Conservation (phyloP, 2,797 vertebrate genomes). For the Spea hammondii region DNA sequence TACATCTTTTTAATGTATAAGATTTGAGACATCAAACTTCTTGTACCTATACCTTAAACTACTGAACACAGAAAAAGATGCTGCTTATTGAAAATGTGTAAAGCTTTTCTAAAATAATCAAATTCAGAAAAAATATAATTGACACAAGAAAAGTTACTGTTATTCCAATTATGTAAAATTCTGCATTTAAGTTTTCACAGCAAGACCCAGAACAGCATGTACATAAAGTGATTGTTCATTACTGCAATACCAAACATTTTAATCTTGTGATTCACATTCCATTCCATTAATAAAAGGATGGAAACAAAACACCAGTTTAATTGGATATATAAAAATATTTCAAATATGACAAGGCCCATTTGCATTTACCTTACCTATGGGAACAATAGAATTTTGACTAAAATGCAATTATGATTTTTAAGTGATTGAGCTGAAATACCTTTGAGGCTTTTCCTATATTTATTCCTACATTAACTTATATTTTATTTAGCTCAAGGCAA, state of each 20-base stretch:
- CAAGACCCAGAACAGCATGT: not conserved
- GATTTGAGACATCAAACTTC: no score
- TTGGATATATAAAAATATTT: not conserved
- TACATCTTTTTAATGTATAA: no score
- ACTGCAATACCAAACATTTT: not conserved
- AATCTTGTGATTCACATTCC: conserved; percentile 3
- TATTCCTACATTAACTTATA: conserved; percentile 21
- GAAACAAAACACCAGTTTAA: not conserved
- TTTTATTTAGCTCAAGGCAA: conserved; percentile 2
- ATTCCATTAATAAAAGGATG: not conserved
- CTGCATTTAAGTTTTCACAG: not conserved
- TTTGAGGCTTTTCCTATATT: not conserved
- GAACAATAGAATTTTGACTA: not conserved
- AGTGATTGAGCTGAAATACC: conserved; percentile 14
- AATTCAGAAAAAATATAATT: no score
- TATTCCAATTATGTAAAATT: not conserved
- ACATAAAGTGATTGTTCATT: not conserved
- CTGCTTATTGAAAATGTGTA: no score
- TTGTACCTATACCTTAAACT: no score
- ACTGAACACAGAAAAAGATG: no score
- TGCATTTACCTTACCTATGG: conserved; percentile 10
- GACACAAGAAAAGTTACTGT: no score
- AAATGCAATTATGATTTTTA: conserved; percentile 4
- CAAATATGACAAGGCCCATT: not conserved
- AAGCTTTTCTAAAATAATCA: no score